Base-by-base conservation (phyloP, 2,888 invertebrate genomes). In the Allolobophora icterica region DNA sequence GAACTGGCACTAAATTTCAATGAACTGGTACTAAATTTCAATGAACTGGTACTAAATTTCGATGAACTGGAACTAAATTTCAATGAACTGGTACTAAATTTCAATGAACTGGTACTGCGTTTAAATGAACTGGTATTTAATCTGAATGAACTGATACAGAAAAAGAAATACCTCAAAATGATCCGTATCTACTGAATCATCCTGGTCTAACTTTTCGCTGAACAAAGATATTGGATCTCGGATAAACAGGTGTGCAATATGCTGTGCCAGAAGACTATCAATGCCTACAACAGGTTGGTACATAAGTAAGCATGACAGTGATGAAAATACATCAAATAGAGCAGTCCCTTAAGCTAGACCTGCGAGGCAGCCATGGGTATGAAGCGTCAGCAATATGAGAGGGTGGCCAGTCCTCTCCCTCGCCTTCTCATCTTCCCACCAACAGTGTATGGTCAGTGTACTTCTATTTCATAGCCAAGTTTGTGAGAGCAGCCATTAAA, bases 181-280 rank as follows among this genome's bases (percentile, higher is more conserved):
- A 95, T 99, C 99, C 0, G 98, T 98, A 94, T 99, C 99, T 94
- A 97, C 97, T 84, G 96, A 96, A 95, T 99, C 99, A 95, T 99
- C 97, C 95, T 99, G 99, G 95, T 99, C 96, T 30, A 99, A 96
- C 95, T 98, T 98, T 96, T 99, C 99, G 35, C 97, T 97, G 96
- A 99, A 99, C 91, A 99, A 96, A 11, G 98, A 98, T 8, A 99
- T 97, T 0, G 99, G 97, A 96, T 99, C 99, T 91, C 99, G 96
- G 93, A 99, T 99, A 95, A 99, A 99, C 93, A 99, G 96, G 96
- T 99, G 99, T 30, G 99, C 99, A 92, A 99, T 97, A 95, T 99
- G 99, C 95, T 98, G 97, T 5, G 99, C 98, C 93, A 99, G 96
- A 92, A 98, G 96, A 95, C 97, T 97, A 96, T 99, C 99, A 94